These are phyloP conservation scores for Podabrus alpinus DNA, from an alignment of 2,888 invertebrate species.

Conservation along the genomic window DNA sequence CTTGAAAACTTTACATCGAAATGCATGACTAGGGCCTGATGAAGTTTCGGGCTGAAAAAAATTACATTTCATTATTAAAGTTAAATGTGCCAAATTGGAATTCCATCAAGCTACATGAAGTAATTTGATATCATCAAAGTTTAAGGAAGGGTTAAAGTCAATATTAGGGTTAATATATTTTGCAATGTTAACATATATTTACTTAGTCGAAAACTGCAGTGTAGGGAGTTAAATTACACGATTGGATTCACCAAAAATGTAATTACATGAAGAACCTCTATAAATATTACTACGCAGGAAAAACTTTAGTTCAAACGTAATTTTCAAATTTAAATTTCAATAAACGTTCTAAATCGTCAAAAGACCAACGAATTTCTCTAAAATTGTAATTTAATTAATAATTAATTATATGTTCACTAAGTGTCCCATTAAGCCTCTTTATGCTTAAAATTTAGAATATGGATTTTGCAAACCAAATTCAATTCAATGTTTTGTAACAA, in stretches of 20 bases:
- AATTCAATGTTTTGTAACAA: neutral
- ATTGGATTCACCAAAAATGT: neutral
- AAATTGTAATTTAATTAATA: neutral
- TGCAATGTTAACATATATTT: neutral
- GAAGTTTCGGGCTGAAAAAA: constrained; percentile 67
- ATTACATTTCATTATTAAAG: constrained; percentile 18
- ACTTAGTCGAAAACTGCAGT: neutral
- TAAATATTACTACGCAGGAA: neutral
- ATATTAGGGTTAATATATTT: neutral
- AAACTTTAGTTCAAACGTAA: neutral
- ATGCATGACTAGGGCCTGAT: constrained; percentile 72
- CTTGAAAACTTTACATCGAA: constrained; percentile 75
- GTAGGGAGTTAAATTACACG: neutral
- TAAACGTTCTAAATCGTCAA: neutral
- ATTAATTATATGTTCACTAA: too few species aligned
- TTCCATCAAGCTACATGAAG: neutral
- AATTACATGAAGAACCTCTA: neutral
- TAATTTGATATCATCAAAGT: neutral
- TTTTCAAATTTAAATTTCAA: neutral
- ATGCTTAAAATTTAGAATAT: too few species aligned
- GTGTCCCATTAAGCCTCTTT: too few species aligned
- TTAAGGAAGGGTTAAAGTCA: neutral
- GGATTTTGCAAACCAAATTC: too few species aligned
- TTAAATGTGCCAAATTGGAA: neutral
- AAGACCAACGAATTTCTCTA: neutral